Conservation (phyloP, 1,140 invertebrate species). For the Pseudomyrmex sp. region DNA sequence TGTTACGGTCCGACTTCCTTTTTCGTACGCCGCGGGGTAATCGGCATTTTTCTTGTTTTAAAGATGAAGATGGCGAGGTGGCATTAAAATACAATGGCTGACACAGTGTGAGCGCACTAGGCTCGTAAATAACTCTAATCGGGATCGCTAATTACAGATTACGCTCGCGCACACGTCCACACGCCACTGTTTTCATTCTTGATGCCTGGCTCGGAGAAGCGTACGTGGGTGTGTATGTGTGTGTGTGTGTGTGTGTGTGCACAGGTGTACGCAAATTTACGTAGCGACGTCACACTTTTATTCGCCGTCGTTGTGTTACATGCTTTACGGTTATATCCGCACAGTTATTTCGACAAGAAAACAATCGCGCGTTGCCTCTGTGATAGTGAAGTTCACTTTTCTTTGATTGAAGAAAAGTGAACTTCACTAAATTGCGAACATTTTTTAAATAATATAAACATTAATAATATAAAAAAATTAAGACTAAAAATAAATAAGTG, state of each 20-base stretch:
- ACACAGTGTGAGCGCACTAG: conserved; percentile 80
- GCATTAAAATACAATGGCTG: conserved; percentile 85
- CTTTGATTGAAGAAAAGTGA: no score
- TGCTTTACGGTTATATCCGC: not conserved
- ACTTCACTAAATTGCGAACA: no score
- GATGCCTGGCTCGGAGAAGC: conserved; percentile 71
- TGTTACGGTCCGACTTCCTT: conserved; percentile 74
- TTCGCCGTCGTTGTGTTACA: not conserved
- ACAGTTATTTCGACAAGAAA: not conserved
- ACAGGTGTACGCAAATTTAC: not conserved
- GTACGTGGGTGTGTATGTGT: not conserved
- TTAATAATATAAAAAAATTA: not conserved
- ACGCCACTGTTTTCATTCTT: conserved; percentile 81
- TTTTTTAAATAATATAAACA: not conserved
- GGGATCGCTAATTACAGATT: conserved; percentile 85
- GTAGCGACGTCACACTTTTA: not conserved
- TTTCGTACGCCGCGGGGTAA: conserved; percentile 61
- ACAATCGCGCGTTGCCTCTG: no score
- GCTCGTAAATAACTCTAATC: conserved; percentile 85
- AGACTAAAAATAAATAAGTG: not conserved
- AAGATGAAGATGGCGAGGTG: conserved; percentile 71
- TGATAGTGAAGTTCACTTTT: no score
- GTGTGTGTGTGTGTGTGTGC: not conserved
- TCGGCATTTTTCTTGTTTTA: conserved; percentile 66
- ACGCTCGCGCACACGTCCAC: conserved; percentile 76